A percentile compares a stretch with the other conserved stretches of the same genome.
These are phyloP conservation scores for Gallinago solitaria DNA, from an alignment of 2,797 vertebrate species.

Conservation along the genomic window DNA sequence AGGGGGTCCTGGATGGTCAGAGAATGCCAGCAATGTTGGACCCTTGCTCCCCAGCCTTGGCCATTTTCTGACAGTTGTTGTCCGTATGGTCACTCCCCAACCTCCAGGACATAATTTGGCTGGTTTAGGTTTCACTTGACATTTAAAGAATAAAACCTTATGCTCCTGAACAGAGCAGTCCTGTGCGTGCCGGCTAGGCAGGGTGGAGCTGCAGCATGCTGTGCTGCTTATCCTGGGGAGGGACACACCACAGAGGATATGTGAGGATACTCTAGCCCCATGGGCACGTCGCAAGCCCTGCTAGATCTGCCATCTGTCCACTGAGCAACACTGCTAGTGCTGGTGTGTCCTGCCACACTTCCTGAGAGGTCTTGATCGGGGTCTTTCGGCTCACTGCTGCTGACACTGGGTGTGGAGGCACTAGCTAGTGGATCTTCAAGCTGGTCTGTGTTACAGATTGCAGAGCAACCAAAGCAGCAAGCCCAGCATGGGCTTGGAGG, in stretches of 20 bases:
- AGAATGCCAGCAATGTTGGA: conserved; percentile 75
- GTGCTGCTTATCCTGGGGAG: background rate
- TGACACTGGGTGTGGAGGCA: background rate
- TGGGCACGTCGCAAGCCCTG: background rate
- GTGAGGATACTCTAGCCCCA: background rate
- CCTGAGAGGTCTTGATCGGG: rapidly evolving
- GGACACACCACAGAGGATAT: background rate
- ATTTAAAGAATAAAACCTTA: conserved; percentile 62
- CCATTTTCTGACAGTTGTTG: conserved; percentile 69
- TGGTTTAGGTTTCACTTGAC: conserved; percentile 65
- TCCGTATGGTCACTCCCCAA: background rate
- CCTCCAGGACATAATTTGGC: conserved; percentile 42
- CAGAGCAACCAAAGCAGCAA: background rate
- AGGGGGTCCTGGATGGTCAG: conserved; percentile 37
- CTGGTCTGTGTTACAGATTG: background rate
- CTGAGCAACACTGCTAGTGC: background rate
- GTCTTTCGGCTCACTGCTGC: background rate
- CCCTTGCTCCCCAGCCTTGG: conserved; percentile 32
- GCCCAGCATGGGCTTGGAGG: background rate
- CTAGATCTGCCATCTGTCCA: background rate
- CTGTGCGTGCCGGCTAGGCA: background rate
- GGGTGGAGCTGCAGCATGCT: background rate
- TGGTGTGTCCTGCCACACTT: background rate
- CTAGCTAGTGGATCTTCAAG: background rate
- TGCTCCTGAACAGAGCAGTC: background rate